These are phyloP conservation scores for Heteromyza rotundicornis DNA, from an alignment of 2,888 invertebrate genomes.

Conservation along the genomic window DNA sequence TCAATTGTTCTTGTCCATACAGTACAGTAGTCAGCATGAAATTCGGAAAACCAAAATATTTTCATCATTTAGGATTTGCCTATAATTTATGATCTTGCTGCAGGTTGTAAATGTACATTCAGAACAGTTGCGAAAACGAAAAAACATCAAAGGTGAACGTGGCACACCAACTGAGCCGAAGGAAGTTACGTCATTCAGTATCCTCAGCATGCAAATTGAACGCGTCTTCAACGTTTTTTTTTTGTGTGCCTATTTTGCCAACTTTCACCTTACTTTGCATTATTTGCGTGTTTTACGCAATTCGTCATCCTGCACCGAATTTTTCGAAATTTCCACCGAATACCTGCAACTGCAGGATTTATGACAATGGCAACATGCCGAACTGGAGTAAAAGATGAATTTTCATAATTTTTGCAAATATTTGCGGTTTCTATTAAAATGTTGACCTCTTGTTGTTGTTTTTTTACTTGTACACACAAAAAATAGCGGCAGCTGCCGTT, in stretches of 20 bases:
- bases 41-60: conserved; percentile 37
- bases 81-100: neutral
- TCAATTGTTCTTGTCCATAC: no score
- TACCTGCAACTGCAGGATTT: conserved; percentile 30
- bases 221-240: neutral
- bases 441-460: conserved; percentile 31
- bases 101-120: neutral
- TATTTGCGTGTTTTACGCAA: conserved; percentile 37
- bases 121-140: neutral
- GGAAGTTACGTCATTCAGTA: neutral
- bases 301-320: conserved; percentile 20
- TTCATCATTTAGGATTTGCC: conserved; percentile 7
- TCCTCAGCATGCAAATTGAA: neutral
- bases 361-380: neutral
- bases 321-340: conserved; percentile 35
- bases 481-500: conserved; percentile 26
- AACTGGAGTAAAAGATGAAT: conserved; percentile 41
- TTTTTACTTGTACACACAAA: conserved; percentile 3
- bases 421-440: conserved; percentile 39
- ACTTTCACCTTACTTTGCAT: conserved; percentile 40
- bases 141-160: neutral
- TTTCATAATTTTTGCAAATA: conserved; percentile 50
- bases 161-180: neutral
- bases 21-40: conserved; percentile 28
- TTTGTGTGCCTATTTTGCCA: conserved; percentile 35